phyloP scores from a whole-genome alignment of 1,140 invertebrate genomes.

The Bombus pyrosoma region DNA sequence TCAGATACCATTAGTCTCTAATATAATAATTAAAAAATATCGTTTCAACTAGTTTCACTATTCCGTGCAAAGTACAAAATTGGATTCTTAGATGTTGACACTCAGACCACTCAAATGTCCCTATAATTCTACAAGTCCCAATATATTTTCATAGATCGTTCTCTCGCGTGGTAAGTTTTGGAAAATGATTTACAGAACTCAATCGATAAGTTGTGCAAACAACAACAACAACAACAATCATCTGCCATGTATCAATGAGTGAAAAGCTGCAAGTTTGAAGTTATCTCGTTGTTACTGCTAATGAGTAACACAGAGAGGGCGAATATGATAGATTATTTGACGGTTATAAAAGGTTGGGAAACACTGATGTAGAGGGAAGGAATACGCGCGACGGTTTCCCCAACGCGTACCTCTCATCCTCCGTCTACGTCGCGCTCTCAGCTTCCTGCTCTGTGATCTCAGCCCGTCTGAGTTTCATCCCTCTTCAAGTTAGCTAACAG shows the following conservation, averaged over 20 bases:
- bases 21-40: neutral
- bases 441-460: slow-evolving; percentile 73
- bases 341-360: neutral
- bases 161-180: too few species aligned
- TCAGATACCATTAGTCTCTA: too few species aligned
- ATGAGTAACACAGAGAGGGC: neutral
- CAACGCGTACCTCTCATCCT: slow-evolving; percentile 52
- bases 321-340: neutral
- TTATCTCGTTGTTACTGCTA: neutral
- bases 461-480: slow-evolving; percentile 74
- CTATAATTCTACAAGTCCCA: too few species aligned
- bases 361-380: neutral
- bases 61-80: too few species aligned
- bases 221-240: too few species aligned
- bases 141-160: too few species aligned
- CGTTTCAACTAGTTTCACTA: too few species aligned
- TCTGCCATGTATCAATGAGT: too few species aligned
- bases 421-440: slow-evolving; percentile 51
- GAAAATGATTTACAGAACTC: too few species aligned
- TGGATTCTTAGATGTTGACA: too few species aligned
- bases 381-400: slow-evolving; percentile 40
- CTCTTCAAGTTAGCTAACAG: slow-evolving; percentile 76
- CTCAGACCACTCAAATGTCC: too few species aligned
- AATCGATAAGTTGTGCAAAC: too few species aligned
- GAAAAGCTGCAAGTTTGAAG: neutral